Percentiles rank a stretch among this genome's conserved stretches.
These are phyloP conservation scores for Cyprinodon variegatus DNA, from an alignment of 2,113 vertebrate species.

Conservation along the genomic window DNA sequence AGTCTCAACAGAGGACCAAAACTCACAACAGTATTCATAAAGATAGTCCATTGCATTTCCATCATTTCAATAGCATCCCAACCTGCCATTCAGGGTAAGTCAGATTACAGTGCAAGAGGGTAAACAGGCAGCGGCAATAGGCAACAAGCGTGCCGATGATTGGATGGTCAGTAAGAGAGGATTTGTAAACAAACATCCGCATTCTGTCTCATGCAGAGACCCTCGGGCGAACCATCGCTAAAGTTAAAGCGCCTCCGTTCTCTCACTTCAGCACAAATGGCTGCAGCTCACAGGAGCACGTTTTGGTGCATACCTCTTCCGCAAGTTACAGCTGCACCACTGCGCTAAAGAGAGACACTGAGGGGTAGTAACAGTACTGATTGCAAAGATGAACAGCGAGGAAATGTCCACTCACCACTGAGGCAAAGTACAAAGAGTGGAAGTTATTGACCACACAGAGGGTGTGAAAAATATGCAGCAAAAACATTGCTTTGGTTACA, in stretches of 20 bases:
- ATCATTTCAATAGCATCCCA: conserved; percentile 58
- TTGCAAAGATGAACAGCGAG: conserved; percentile 29
- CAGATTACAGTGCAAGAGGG: conserved; percentile 78
- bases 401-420: conserved; percentile 32
- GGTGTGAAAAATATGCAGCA: conserved; percentile 33
- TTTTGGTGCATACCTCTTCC: conserved; percentile 66
- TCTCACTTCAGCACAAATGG: conserved; percentile 17
- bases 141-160: conserved; percentile 59
- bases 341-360: conserved; percentile 27
- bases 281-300: conserved; percentile 58
- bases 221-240: conserved; percentile 29
- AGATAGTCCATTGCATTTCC: conserved; percentile 69
- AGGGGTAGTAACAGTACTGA: conserved; percentile 47
- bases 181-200: conserved; percentile 75
- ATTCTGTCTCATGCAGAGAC: conserved; percentile 30
- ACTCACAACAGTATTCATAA: conserved; percentile 54
- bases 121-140: conserved; percentile 49
- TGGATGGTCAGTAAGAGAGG: conserved; percentile 49
- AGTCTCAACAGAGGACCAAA: conserved; percentile 45
- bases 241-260: conserved; percentile 30
- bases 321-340: conserved; percentile 47
- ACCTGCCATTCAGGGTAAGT: conserved; percentile 55
- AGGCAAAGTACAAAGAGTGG: conserved; percentile 47
- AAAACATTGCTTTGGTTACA: conserved; percentile 73
- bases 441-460: conserved; percentile 30